Evolutionary conservation across 1,140 invertebrate species (phyloP), one percentile per base, ranked within the genome.

Genomic region (Drosophila kohkoa): DNA sequence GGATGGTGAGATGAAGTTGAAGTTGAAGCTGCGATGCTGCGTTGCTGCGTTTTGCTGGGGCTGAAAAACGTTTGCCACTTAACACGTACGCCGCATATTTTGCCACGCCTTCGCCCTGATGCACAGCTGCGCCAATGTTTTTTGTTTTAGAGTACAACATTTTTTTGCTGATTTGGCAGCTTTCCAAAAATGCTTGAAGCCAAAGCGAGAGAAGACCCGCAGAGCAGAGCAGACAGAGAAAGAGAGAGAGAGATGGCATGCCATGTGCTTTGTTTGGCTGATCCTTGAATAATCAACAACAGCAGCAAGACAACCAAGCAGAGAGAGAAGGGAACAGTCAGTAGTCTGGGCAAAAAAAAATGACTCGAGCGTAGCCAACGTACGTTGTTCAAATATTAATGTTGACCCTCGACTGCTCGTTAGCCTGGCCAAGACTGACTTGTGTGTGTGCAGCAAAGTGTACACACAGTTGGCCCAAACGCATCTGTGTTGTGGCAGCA

Each of bases 51-150:
- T 38, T 79, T 68, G 63, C 68, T 70, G 13, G 59, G 75, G 79
- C 87, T 88, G 83, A 89, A 88, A 87, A 88, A 88, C 83, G 83
- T 89, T 89, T 88, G 83, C 83, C 85, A 88, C 83, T 88, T 88
- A 88, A 88, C 83, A 88, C 83, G 83, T 88, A 88, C 83, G 85
- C 83, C 83, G 83, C 85, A 89, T 88, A 88, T 88, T 88, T 88
- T 88, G 81, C 77, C 85, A 83, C 77, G 74, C 77, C 81, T 49
- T 15, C 3, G 5, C 52, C 20, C 41, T 10, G 1, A 13, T 1
- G 2, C 30, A 3, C 48, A 45, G 35, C 49, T 45, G 15, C n/a
- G 45, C 48, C 32, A 11, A 49, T 75, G 10, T 15, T 65, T 85
- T 49, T 62, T 78, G 65, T 89, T 88, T 87, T 83, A 83, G 70